These are phyloP conservation scores for Mus musculus DNA, from an alignment of 2,113 vertebrate genomes.

Conservation along the genomic window DNA sequence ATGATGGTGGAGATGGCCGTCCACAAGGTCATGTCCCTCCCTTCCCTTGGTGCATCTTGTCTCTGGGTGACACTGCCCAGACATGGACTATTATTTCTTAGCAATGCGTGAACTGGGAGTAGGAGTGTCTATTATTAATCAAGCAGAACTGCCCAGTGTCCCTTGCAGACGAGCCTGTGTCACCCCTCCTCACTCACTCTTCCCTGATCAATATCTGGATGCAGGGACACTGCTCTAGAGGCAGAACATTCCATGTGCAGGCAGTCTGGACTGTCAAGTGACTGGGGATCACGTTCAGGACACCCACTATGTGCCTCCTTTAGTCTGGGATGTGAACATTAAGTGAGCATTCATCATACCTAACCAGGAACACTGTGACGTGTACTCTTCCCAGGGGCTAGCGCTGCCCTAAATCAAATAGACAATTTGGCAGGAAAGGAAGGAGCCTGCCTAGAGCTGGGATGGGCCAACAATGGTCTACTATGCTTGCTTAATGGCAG, in stretches of 20 bases:
- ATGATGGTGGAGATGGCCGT: neutral
- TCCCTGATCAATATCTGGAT: neutral
- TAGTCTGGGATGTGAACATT: neutral
- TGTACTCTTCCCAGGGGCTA: neutral
- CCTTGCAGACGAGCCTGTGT: accelerated
- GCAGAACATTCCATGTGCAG: neutral
- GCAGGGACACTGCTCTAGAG: neutral
- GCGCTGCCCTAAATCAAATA: neutral
- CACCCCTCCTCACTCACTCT: neutral
- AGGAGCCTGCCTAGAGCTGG: neutral
- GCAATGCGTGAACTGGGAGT: neutral
- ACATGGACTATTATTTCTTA: neutral
- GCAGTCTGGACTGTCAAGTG: neutral
- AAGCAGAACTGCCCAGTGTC: neutral
- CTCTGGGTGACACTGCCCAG: too few species aligned
- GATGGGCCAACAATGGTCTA: neutral
- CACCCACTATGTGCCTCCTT: neutral
- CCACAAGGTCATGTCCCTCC: neutral
- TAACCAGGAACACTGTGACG: neutral
- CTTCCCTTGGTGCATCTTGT: too few species aligned
- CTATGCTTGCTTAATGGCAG: neutral
- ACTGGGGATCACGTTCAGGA: neutral
- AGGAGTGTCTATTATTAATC: neutral
- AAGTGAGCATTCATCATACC: neutral
- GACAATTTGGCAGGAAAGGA: neutral